Conservation (phyloP, 2,888 invertebrate genomes). For the Eudemis profundana region DNA sequence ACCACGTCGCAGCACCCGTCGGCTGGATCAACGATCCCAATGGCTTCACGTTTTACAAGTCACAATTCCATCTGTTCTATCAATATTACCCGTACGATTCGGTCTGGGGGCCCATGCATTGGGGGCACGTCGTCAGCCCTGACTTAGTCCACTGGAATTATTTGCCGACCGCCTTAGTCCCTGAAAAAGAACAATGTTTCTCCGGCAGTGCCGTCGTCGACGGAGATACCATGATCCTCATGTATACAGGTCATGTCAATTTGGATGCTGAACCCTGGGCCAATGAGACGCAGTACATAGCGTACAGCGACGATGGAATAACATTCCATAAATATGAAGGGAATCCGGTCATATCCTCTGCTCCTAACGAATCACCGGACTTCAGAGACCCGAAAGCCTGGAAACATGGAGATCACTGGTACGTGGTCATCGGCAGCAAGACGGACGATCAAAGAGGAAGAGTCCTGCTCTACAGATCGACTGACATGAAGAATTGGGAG, state of each 20-base stretch:
- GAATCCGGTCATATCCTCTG: slow-evolving; percentile 70
- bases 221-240: slow-evolving; percentile 66
- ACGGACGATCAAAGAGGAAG: slow-evolving; percentile 67
- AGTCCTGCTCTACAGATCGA: slow-evolving; percentile 74
- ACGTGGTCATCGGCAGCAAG: slow-evolving; percentile 75
- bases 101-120: slow-evolving; percentile 81
- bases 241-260: slow-evolving; percentile 70
- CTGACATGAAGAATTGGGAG: slow-evolving; percentile 71
- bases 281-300: slow-evolving; percentile 74
- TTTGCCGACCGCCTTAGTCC: slow-evolving; percentile 77
- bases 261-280: slow-evolving; percentile 62
- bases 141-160: slow-evolving; percentile 82
- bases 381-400: slow-evolving; percentile 83
- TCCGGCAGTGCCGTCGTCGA: slow-evolving; percentile 78
- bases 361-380: slow-evolving; percentile 72
- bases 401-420: slow-evolving; percentile 72
- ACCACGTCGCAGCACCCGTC: slow-evolving; percentile 74
- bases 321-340: slow-evolving; percentile 72
- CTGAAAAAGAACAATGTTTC: slow-evolving; percentile 76
- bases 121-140: slow-evolving; percentile 80
- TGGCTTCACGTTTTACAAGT: slow-evolving; percentile 80
- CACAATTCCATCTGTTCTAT: slow-evolving; percentile 82
- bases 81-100: slow-evolving; percentile 81
- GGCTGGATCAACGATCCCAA: slow-evolving; percentile 87
- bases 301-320: slow-evolving; percentile 72